Evolutionary conservation across 2,113 vertebrate genomes (phyloP).

Genomic region (Strigops habroptila): DNA sequence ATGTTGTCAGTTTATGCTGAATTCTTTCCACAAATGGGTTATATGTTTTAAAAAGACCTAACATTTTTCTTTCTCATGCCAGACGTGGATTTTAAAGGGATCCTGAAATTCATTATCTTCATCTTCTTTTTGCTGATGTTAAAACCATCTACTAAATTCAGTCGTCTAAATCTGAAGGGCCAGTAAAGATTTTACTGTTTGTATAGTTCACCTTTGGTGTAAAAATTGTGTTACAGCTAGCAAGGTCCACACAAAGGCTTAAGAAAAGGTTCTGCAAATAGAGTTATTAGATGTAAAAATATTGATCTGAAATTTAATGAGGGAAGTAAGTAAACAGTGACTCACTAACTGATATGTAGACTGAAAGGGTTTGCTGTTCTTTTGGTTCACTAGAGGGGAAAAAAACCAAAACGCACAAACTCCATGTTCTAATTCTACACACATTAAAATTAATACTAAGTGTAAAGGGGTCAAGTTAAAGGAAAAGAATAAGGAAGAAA

Average conservation of each 20-base stretch:
- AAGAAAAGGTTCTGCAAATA: neutral
- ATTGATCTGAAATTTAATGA: neutral
- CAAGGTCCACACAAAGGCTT: neutral
- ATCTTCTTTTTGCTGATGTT: neutral
- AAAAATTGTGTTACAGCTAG: neutral
- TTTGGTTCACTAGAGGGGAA: neutral
- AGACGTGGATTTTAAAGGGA: neutral
- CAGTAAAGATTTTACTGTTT: neutral
- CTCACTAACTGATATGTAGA: neutral
- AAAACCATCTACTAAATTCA: neutral
- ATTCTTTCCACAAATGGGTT: neutral
- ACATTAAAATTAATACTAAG: neutral
- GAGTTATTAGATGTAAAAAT: neutral
- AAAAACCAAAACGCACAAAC: fast-evolving
- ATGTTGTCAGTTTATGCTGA: neutral
- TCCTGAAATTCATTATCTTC: neutral
- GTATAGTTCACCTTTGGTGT: neutral
- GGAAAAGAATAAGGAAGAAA: neutral
- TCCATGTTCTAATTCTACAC: neutral
- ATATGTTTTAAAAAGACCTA: neutral
- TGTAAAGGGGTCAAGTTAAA: neutral
- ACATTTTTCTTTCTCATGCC: neutral
- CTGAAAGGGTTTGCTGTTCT: neutral
- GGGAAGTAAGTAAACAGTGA: neutral
- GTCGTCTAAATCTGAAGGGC: neutral